These are phyloP conservation scores for Philhelius pedissequus DNA, from an alignment of 2,888 invertebrate species.

Conservation along the genomic window DNA sequence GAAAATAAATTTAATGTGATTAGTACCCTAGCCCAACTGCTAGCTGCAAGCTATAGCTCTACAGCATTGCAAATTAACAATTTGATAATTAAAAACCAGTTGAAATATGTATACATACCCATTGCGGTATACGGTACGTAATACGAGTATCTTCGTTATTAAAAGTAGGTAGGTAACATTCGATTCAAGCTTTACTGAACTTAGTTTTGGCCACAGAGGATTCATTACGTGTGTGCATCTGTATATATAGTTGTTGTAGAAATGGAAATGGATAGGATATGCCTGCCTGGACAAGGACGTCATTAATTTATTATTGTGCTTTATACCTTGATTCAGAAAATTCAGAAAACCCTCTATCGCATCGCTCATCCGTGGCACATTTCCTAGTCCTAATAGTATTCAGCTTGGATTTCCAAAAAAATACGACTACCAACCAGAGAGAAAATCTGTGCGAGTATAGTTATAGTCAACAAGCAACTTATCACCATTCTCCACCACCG, in stretches of 20 bases:
- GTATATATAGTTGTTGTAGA: no score
- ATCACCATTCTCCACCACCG: no score
- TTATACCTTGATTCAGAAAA: conserved; percentile 61
- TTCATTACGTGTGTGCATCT: conserved; percentile 46
- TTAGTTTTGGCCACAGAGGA: conserved; percentile 9
- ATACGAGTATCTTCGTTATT: neutral
- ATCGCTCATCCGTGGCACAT: conserved; percentile 53
- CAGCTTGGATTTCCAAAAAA: neutral
- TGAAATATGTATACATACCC: conserved; percentile 20
- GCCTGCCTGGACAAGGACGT: conserved; percentile 17
- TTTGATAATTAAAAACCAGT: conserved; percentile 61
- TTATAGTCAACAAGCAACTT: conserved; percentile 16
- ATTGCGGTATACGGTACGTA: neutral
- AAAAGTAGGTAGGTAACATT: neutral
- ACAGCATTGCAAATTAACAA: conserved; percentile 49
- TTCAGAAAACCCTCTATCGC: conserved; percentile 46
- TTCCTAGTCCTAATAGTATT: conserved; percentile 7
- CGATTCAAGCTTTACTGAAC: neutral
- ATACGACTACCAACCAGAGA: no score
- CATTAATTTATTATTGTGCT: conserved; percentile 56
- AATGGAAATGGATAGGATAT: conserved; percentile 12
- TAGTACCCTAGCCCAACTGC: conserved; percentile 33
- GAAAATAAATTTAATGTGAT: conserved; percentile 37
- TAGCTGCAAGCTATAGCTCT: no score
- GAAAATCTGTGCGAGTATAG: neutral